phyloP scores from a whole-genome alignment of 2,113 vertebrate species.

The Ursus arctos region DNA sequence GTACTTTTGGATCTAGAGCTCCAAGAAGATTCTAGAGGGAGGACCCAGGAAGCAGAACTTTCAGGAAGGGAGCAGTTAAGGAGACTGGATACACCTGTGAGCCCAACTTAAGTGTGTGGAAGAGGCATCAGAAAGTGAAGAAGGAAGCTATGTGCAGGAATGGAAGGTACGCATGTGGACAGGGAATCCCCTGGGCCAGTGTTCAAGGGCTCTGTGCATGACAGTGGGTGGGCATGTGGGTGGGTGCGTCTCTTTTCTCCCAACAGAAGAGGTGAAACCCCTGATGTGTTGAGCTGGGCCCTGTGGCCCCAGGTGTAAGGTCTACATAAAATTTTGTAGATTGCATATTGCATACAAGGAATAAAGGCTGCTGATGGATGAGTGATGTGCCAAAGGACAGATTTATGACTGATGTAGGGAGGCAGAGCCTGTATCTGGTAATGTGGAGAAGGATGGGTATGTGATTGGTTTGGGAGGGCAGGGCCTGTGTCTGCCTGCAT shows the following conservation, averaged over 20 bases:
- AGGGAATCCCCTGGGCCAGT: not conserved
- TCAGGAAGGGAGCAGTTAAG: not conserved
- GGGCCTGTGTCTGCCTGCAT: not conserved
- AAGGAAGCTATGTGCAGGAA: no score
- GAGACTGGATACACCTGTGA: not conserved
- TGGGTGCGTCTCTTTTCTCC: not conserved
- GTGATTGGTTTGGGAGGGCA: not conserved
- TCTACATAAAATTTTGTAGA: not conserved
- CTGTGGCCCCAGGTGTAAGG: not conserved
- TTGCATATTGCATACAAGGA: not conserved
- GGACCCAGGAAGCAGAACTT: not conserved
- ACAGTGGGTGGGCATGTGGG: not conserved
- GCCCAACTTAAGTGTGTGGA: not conserved
- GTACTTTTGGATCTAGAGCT: not conserved
- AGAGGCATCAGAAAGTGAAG: not conserved
- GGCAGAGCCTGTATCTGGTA: not conserved
- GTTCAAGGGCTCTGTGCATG: not conserved
- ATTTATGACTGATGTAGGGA: no score
- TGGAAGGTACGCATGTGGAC: fast-evolving
- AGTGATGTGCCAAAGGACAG: not conserved
- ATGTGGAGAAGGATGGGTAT: fast-evolving
- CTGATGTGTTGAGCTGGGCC: not conserved
- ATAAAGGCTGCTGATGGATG: not conserved
- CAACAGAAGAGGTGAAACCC: no score
- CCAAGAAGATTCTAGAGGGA: not conserved